Percentiles rank a stretch among this genome's conserved stretches.
phyloP scores from a whole-genome alignment of 1,140 invertebrate species.

The Zaprionus vittiger region DNA sequence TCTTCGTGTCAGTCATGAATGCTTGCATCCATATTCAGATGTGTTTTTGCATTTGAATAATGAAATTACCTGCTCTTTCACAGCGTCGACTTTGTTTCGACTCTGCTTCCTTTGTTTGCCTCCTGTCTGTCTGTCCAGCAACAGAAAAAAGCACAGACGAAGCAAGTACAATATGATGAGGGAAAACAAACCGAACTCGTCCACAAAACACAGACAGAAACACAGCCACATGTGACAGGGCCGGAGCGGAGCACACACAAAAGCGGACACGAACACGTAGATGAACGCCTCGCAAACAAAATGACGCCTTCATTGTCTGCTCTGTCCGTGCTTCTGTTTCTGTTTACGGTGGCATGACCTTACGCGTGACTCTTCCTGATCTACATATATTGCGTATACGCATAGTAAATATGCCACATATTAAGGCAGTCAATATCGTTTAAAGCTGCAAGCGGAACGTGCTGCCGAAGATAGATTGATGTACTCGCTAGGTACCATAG shows the following conservation, averaged over 20 bases:
- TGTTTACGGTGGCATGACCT: background rate
- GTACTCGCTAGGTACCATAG: background rate
- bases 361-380: constrained; percentile 16
- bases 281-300: constrained; percentile 46
- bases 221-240: constrained; percentile 16
- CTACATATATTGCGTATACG: constrained; percentile 13
- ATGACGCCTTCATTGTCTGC: constrained; percentile 29
- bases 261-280: constrained; percentile 41
- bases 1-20: constrained; percentile 22
- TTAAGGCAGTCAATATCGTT: background rate
- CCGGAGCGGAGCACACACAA: background rate
- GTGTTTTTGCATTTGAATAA: constrained; percentile 64
- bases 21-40: constrained; percentile 41
- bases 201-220: constrained; percentile 26
- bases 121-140: constrained; percentile 38
- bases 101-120: constrained; percentile 21
- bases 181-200: constrained; percentile 49
- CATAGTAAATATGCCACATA: background rate
- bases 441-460: background rate
- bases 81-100: constrained; percentile 38
- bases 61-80: constrained; percentile 72
- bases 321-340: constrained; percentile 27
- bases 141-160: constrained; percentile 48
- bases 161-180: background rate
- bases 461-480: background rate